Conservation (phyloP, 2,797 vertebrate species). For the Anolis apletophallus region DNA sequence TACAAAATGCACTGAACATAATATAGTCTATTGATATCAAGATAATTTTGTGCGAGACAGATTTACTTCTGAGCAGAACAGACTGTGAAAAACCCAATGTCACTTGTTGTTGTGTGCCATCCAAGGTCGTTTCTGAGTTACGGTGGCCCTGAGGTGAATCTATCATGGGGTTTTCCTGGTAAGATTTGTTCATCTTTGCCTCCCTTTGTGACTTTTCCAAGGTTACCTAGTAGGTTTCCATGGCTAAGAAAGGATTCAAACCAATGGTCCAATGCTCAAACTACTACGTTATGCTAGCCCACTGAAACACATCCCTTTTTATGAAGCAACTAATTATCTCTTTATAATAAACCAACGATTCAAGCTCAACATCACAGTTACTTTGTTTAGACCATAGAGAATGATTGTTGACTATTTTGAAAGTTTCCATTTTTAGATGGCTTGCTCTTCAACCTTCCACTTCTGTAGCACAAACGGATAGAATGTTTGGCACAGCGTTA, state of each 20-base stretch:
- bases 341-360: rapidly evolving
- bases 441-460: slow-evolving; percentile 59
- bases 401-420: slow-evolving; percentile 47
- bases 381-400: slow-evolving; percentile 27
- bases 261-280: too few relatives aligned
- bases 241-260: too few relatives aligned
- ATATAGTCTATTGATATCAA: not conserved
- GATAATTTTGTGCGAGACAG: not conserved
- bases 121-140: too few relatives aligned
- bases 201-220: too few relatives aligned
- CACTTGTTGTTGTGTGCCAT: too few relatives aligned
- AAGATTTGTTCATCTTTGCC: too few relatives aligned
- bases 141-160: too few relatives aligned
- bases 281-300: too few relatives aligned
- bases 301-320: not conserved
- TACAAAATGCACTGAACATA: not conserved
- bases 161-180: too few relatives aligned
- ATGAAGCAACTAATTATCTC: not conserved
- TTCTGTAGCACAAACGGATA: slow-evolving; percentile 65
- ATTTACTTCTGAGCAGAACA: not conserved
- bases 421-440: slow-evolving; percentile 67
- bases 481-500: slow-evolving; percentile 67
- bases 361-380: slow-evolving; percentile 15
- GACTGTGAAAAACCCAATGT: not conserved
- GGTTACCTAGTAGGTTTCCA: too few relatives aligned